These are phyloP conservation scores for Actinemys pallida DNA, from an alignment of 2,113 vertebrate genomes.

Conservation along the genomic window DNA sequence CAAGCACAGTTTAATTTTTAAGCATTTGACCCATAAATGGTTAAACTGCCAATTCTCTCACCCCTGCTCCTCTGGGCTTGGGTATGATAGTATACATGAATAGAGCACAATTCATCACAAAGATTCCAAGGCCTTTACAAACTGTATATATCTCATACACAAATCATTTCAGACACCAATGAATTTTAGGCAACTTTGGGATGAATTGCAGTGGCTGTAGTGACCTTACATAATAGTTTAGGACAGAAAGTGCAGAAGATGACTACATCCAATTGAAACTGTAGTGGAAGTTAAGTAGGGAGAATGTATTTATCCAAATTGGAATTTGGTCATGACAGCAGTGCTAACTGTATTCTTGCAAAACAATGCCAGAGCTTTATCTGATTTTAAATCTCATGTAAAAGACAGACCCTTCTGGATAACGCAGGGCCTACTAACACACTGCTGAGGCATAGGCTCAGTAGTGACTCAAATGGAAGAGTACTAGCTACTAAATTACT, in stretches of 20 bases:
- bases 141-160: not conserved
- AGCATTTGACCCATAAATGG: not conserved
- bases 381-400: not conserved
- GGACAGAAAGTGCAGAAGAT: not conserved
- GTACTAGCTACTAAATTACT: not conserved
- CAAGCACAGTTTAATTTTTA: not conserved
- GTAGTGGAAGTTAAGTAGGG: not conserved
- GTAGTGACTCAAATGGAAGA: not conserved
- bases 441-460: not conserved
- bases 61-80: not conserved
- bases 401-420: not conserved
- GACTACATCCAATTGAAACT: not conserved
- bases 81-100: not conserved
- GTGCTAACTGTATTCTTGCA: not conserved
- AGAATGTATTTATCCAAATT: not conserved
- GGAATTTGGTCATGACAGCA: not conserved
- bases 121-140: not conserved
- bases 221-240: not conserved
- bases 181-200: not conserved
- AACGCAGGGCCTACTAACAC: not conserved
- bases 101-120: not conserved
- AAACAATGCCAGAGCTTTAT: not conserved
- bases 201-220: not conserved
- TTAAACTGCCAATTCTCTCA: not conserved
- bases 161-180: not conserved